Evolutionary conservation across 2,113 vertebrate genomes (phyloP).

Genomic region (Psephotus haematonotus): DNA sequence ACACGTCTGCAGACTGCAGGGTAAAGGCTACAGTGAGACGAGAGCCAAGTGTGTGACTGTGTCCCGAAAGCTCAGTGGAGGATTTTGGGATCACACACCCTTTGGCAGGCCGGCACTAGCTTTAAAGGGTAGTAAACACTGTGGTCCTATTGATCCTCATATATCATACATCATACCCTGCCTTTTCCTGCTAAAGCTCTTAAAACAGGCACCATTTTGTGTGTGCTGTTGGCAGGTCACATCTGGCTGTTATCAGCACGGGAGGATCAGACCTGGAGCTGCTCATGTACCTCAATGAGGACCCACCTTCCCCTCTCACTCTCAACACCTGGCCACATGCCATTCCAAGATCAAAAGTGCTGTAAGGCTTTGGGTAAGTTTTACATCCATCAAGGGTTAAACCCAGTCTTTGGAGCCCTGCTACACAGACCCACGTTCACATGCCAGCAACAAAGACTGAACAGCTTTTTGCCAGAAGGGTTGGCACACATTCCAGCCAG

Average conservation of each 20-base stretch:
- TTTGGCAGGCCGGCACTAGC: background rate
- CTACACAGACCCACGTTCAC: background rate
- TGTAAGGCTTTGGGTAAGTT: background rate
- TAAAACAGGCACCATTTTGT: background rate
- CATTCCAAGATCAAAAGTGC: background rate
- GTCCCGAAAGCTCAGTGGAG: background rate
- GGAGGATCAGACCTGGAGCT: background rate
- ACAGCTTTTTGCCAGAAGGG: slow-evolving; percentile 56
- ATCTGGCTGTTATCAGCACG: background rate
- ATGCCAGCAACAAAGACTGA: slow-evolving; percentile 4
- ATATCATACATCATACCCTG: background rate
- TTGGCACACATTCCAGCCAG: slow-evolving; percentile 48
- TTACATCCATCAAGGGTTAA: slow-evolving; percentile 14
- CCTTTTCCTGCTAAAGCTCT: background rate
- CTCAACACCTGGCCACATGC: background rate
- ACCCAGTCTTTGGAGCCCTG: background rate
- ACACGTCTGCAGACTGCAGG: background rate
- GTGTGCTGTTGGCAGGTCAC: background rate
- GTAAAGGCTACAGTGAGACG: background rate
- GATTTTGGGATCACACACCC: background rate
- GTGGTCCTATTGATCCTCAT: background rate
- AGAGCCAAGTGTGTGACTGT: background rate
- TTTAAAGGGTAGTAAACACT: slow-evolving; percentile 16
- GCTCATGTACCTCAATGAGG: background rate
- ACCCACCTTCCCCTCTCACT: background rate